Conservation (phyloP, 2,888 invertebrate species). For the Machimus atricapillus region DNA sequence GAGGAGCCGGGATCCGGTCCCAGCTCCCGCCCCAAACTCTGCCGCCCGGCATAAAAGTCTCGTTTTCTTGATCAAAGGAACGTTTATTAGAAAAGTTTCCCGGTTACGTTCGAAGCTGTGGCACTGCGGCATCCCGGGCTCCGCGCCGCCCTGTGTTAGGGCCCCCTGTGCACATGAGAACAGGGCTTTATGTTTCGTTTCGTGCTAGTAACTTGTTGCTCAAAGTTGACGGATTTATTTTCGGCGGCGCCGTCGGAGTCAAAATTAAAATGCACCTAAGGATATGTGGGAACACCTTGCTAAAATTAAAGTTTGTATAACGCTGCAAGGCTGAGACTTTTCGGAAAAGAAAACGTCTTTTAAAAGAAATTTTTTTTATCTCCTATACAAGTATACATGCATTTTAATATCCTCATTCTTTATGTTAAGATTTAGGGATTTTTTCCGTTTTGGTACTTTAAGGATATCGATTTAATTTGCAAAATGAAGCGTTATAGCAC, state of each 20-base stretch:
- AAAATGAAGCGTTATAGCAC: too few species aligned
- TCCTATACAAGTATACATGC: not conserved
- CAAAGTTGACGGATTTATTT: slow-evolving; percentile 14
- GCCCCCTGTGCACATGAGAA: not conserved
- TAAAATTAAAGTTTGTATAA: not conserved
- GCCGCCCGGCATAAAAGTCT: slow-evolving; percentile 31
- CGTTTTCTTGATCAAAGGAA: slow-evolving; percentile 39
- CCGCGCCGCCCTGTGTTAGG: not conserved
- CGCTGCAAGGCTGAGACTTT: not conserved
- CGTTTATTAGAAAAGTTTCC: slow-evolving; percentile 38
- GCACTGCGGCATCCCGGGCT: not conserved
- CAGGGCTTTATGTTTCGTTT: not conserved
- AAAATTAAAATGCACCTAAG: not conserved
- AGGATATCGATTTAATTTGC: too few species aligned
- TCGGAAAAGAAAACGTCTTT: not conserved
- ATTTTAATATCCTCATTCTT: not conserved
- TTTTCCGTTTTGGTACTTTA: too few species aligned
- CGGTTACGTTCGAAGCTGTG: slow-evolving; percentile 17
- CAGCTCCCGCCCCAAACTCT: not conserved
- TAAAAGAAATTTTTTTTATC: not conserved
- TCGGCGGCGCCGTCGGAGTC: not conserved
- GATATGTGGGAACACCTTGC: not conserved
- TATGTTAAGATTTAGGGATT: not conserved
- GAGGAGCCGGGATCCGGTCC: not conserved
- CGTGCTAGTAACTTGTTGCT: slow-evolving; percentile 4